These are phyloP conservation scores for Stichodactyla mertensii DNA, from an alignment of 64 coral and sea anemone species.

Conservation along the genomic window DNA sequence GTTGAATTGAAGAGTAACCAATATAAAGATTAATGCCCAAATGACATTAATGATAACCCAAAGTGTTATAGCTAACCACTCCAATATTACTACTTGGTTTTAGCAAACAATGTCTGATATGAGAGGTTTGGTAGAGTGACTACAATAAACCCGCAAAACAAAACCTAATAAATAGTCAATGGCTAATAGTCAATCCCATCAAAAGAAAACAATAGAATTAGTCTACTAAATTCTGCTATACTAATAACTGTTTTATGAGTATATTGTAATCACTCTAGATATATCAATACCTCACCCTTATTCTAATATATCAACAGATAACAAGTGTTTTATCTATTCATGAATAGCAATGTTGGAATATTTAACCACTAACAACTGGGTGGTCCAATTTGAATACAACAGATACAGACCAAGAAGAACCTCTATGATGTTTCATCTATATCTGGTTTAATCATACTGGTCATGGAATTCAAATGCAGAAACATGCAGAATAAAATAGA, in stretches of 20 bases:
- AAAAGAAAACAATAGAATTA: neutral
- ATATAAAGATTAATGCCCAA: neutral
- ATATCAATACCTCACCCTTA: too few relatives aligned
- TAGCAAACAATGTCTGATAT: too few relatives aligned
- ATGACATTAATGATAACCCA: neutral
- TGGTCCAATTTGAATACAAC: neutral
- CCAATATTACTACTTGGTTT: too few relatives aligned
- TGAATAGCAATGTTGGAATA: neutral
- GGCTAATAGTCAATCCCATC: neutral
- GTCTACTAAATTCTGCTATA: too few relatives aligned
- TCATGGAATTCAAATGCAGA: conserved; percentile 4
- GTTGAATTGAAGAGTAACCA: too few relatives aligned
- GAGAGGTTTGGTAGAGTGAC: neutral
- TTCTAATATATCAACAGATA: too few relatives aligned
- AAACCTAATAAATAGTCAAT: neutral
- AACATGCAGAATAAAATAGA: neutral
- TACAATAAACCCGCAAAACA: neutral
- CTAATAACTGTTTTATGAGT: too few relatives aligned
- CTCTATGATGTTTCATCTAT: neutral
- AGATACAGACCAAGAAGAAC: neutral
- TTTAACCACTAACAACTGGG: neutral
- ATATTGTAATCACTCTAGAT: too few relatives aligned
- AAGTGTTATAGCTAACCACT: neutral
- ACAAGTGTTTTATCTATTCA: too few relatives aligned
- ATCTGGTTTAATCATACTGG: neutral